Conservation (phyloP, 1,140 invertebrate species). For the Drosophila auraria region DNA sequence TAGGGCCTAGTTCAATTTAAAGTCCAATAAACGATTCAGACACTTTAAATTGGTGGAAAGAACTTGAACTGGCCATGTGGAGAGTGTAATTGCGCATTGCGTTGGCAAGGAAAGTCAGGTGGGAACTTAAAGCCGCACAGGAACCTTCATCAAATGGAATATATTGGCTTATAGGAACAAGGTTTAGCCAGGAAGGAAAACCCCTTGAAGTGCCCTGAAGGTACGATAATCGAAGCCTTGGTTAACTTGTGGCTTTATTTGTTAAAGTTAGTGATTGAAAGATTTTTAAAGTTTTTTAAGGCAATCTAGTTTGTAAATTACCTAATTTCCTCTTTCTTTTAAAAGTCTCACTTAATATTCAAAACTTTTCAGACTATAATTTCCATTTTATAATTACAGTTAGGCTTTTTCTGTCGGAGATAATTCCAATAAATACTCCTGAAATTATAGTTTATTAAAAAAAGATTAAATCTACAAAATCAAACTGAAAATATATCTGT, state of each 20-base stretch:
- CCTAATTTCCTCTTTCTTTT: background rate
- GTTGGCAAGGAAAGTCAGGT: slow-evolving; percentile 3
- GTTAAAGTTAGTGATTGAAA: too few relatives aligned
- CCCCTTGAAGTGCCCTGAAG: background rate
- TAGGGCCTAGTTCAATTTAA: slow-evolving; percentile 78
- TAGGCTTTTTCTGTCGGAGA: background rate
- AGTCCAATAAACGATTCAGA: slow-evolving; percentile 33
- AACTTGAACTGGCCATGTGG: background rate
- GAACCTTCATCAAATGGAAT: background rate
- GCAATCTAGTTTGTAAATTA: too few relatives aligned
- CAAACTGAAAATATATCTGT: too few relatives aligned
- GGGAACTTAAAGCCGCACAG: background rate
- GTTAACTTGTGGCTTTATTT: background rate
- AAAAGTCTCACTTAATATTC: background rate
- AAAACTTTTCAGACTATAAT: background rate
- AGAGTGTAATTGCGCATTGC: slow-evolving; percentile 10
- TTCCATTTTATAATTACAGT: too few relatives aligned
- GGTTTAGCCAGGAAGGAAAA: background rate
- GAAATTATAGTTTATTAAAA: background rate
- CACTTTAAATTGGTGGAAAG: slow-evolving; percentile 29
- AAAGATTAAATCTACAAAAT: background rate
- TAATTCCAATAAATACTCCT: background rate
- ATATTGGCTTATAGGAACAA: background rate
- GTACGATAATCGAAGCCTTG: background rate
- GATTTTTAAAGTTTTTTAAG: too few relatives aligned